Evolutionary conservation across 2,797 vertebrate genomes (phyloP), one percentile per base, ranked within the genome.

Genomic region (Sparidentex hasta): DNA sequence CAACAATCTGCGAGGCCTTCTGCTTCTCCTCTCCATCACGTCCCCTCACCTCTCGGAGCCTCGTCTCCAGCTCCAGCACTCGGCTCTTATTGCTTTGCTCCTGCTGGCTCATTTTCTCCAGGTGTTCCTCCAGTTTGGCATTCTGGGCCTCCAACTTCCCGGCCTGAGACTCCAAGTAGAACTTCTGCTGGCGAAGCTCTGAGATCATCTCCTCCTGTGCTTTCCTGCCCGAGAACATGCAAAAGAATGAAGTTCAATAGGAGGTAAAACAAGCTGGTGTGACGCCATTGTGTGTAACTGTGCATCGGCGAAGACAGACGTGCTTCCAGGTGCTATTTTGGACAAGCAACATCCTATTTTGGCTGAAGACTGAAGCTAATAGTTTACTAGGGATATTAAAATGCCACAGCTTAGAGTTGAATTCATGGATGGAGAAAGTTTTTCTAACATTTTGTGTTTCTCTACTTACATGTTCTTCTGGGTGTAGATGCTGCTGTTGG

Each of bases 201-300:
- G 98, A 98, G 89, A 99, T 99, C 98, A 99, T 99, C 93, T 99
- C 98, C 86, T 99, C 98, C 85, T 99, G 98, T 77, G 98, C 98
- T 97, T 99, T 99, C 98, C 98, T 99, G 86, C 71, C 71, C 29
- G 64, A 65, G 11, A 46, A 41, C 52, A 83, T 20, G 77, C 50
- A 81, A n/a, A 12, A 65, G 44, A 52, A 78, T 67, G 47, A 20
- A 21, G n/a, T 58, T 68, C 21, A 61, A 76, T 20, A 62, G 55
- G 64, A 56, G 48, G 27, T 33, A 48, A 44, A 23, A 6, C 33
- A 52, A 57, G 20, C 21, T 41, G 23, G 14, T 23, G 6, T 23
- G 27, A 20, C 44, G 46, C 7, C 1, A 23, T 51, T 8, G 27
- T 11, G 21, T 18, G 38, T n/a, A n/a, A n/a, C n/a, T n/a, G n/a